Percentiles rank a stretch among this genome's conserved stretches.
phyloP scores from a whole-genome alignment of 1,140 invertebrate species.

The Macrocentrus cingulum region DNA sequence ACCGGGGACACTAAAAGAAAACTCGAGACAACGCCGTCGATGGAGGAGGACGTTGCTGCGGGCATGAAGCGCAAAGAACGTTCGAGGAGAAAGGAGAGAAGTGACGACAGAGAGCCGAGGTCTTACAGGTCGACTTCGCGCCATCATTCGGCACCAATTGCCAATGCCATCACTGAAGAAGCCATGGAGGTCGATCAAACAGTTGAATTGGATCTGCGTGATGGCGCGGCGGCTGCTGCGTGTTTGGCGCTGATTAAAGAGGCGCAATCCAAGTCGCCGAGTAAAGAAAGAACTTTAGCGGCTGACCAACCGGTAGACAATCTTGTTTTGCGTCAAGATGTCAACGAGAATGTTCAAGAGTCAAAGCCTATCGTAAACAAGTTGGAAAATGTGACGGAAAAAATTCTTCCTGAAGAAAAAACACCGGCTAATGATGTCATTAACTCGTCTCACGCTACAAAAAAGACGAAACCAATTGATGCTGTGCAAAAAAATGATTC shows the following conservation, averaged over 20 bases:
- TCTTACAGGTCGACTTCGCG: slow-evolving; percentile 41
- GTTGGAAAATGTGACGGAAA: slow-evolving; percentile 35
- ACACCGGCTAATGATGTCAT: slow-evolving; percentile 21
- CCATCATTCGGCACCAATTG: slow-evolving; percentile 48
- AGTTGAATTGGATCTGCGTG: slow-evolving; percentile 33
- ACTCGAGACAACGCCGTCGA: slow-evolving; percentile 70
- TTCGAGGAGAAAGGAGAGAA: slow-evolving; percentile 49
- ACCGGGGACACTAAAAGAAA: slow-evolving; percentile 66
- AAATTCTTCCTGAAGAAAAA: background rate
- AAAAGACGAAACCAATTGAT: slow-evolving; percentile 37
- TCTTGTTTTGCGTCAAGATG: slow-evolving; percentile 39
- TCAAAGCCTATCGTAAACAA: slow-evolving; percentile 30
- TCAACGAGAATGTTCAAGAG: slow-evolving; percentile 35
- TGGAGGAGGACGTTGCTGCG: slow-evolving; percentile 59
- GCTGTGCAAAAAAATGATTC: slow-evolving; percentile 41
- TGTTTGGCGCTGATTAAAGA: slow-evolving; percentile 39
- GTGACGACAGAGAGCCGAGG: slow-evolving; percentile 41
- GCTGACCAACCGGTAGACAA: slow-evolving; percentile 19
- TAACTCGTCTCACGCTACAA: slow-evolving; percentile 32
- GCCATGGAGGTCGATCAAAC: slow-evolving; percentile 45
- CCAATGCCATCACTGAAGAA: slow-evolving; percentile 45
- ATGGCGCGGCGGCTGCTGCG: slow-evolving; percentile 35
- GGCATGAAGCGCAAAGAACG: slow-evolving; percentile 65
- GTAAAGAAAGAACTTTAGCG: slow-evolving; percentile 38
- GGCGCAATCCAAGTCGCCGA: slow-evolving; percentile 40